Conservation (phyloP, 2,888 invertebrate species). For the Brachynemurus nebulosus region DNA sequence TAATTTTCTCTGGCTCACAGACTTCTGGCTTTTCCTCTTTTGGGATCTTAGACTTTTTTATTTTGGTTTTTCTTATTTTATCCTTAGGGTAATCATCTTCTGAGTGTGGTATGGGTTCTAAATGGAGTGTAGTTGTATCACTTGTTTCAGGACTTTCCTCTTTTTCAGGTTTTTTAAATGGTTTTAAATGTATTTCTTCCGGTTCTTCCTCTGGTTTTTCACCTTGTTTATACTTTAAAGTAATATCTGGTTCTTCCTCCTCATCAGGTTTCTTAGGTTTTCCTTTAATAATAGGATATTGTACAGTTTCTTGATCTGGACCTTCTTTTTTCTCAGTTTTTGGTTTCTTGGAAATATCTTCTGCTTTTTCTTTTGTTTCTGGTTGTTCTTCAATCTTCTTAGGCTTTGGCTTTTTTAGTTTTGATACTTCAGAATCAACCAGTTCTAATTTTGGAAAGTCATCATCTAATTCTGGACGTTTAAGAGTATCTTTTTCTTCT, state of each 20-base stretch:
- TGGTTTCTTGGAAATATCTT: slow-evolving; percentile 23
- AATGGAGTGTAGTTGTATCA: slow-evolving; percentile 15
- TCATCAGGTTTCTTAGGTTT: slow-evolving; percentile 25
- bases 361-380: slow-evolving; percentile 23
- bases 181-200: slow-evolving; percentile 21
- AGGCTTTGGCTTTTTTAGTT: slow-evolving; percentile 10
- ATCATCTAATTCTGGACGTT: slow-evolving; percentile 16
- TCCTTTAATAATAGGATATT: slow-evolving; percentile 31
- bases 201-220: slow-evolving; percentile 20
- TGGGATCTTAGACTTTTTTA: slow-evolving; percentile 1
- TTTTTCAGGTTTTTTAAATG: slow-evolving; percentile 11
- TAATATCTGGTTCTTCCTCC: slow-evolving; percentile 29
- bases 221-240: slow-evolving; percentile 23
- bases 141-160: slow-evolving; percentile 12
- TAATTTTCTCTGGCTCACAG: no score
- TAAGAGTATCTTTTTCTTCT: slow-evolving; percentile 20
- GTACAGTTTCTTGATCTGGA: slow-evolving; percentile 30
- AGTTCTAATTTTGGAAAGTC: slow-evolving; percentile 17
- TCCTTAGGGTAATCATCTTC: slow-evolving; percentile 15
- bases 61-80: slow-evolving; percentile 2
- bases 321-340: slow-evolving; percentile 23
- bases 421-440: slow-evolving; percentile 14
- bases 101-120: slow-evolving; percentile 16
- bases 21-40: slow-evolving; percentile 6
- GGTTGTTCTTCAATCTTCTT: slow-evolving; percentile 20